phyloP scores from a whole-genome alignment of 1,140 invertebrate genomes.

The Drosophila asahinai region DNA sequence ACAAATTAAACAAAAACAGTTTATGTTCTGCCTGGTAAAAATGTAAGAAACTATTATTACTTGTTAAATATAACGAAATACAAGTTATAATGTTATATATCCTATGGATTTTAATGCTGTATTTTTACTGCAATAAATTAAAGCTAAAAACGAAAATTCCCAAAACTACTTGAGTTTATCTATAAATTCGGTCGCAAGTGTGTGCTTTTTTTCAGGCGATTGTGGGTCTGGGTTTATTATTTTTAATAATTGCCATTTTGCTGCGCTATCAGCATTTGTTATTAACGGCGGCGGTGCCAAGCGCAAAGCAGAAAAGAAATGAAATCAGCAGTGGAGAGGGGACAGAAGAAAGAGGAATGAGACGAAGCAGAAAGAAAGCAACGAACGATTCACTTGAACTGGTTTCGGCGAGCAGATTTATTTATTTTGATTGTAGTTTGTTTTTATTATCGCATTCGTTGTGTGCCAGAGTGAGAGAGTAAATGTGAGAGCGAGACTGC shows the following conservation, averaged over 20 bases:
- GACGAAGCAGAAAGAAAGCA: conserved; percentile 55
- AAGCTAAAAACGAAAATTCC: neutral
- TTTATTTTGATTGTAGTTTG: conserved; percentile 67
- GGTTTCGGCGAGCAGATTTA: conserved; percentile 59
- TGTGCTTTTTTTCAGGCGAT: conserved; percentile 8
- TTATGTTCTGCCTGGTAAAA: too few species aligned
- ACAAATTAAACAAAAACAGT: too few species aligned
- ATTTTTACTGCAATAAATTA: neutral
- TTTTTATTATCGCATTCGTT: conserved; percentile 70
- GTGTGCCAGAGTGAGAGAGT: conserved; percentile 9
- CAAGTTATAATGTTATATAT: too few species aligned
- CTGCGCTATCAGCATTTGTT: conserved; percentile 73
- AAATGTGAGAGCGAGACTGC: conserved; percentile 24
- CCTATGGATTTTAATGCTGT: neutral
- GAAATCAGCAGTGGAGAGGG: conserved; percentile 7
- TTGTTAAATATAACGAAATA: too few species aligned
- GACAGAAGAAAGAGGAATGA: conserved; percentile 12
- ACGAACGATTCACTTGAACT: conserved; percentile 74
- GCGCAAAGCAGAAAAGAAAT: conserved; percentile 25
- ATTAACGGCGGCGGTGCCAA: conserved; percentile 44
- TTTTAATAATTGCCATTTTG: conserved; percentile 75
- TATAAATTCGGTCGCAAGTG: neutral
- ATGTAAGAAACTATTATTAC: too few species aligned
- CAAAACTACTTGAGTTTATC: neutral
- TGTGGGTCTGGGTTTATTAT: conserved; percentile 59